Percentiles rank a stretch among this genome's conserved stretches.
Conservation (phyloP, 2,113 vertebrate species). For the Garra rufa region DNA sequence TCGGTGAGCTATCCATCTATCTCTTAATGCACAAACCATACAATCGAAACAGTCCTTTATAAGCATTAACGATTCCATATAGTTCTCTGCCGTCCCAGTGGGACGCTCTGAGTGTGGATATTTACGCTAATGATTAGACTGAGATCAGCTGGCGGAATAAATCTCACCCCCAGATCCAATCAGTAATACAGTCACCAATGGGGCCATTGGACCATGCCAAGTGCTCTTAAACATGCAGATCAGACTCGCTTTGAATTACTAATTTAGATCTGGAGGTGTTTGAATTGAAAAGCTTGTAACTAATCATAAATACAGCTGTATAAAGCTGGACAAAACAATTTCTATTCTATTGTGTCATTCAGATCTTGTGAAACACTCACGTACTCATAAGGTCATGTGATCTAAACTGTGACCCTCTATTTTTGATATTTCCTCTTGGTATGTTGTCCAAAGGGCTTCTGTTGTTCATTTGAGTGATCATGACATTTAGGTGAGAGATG, state of each 20-base stretch:
- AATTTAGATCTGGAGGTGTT: constrained; percentile 37
- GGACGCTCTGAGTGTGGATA: constrained; percentile 30
- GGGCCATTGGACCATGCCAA: constrained; percentile 23
- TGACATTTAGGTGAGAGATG: constrained; percentile 44
- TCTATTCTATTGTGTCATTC: neutral
- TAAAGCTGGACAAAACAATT: constrained; percentile 4
- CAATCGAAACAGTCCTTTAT: constrained; percentile 17
- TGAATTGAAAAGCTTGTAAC: neutral
- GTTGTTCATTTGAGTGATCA: constrained; percentile 4
- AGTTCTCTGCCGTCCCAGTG: constrained; percentile 35
- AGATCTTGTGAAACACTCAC: neutral
- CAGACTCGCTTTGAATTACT: constrained; percentile 27
- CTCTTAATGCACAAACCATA: neutral
- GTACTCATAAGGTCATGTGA: neutral
- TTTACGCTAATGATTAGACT: constrained; percentile 39
- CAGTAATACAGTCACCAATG: constrained; percentile 47
- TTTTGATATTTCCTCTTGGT: constrained; percentile 6
- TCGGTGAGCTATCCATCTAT: constrained; percentile 79
- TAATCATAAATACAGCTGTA: neutral
- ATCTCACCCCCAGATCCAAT: constrained; percentile 40
- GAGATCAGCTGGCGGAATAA: constrained; percentile 46
- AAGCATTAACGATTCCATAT: constrained; percentile 44
- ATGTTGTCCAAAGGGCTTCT: constrained; percentile 20
- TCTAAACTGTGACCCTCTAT: constrained; percentile 5
- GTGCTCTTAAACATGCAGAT: constrained; percentile 46